A percentile compares a stretch with the other conserved stretches of the same genome.
Conservation (phyloP, 1,140 invertebrate species). For the Agrypnia vestita region DNA sequence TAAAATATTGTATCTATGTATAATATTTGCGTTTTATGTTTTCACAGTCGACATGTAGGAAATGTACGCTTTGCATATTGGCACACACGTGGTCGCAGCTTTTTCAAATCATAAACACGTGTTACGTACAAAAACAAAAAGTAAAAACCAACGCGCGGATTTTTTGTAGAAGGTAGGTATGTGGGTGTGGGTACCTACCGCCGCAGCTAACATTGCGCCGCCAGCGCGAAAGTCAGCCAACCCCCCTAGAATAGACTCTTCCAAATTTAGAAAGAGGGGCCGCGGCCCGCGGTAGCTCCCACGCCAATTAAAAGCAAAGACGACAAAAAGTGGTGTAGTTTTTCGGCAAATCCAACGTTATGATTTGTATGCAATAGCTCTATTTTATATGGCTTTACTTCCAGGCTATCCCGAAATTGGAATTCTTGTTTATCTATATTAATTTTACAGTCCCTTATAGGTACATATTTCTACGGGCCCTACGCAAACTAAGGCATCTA, state of each 20-base stretch:
- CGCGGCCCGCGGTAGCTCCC: neutral
- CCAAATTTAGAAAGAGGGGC: conserved; percentile 14
- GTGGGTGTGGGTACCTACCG: too few species aligned
- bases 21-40: too few species aligned
- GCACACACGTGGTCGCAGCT: neutral
- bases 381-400: too few species aligned
- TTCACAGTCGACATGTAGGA: too few species aligned
- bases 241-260: conserved; percentile 4
- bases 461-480: too few species aligned
- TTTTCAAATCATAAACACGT: neutral
- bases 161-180: conserved; percentile 13
- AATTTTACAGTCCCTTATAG: too few species aligned
- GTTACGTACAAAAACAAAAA: neutral
- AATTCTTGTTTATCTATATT: too few species aligned
- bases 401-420: too few species aligned
- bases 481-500: too few species aligned
- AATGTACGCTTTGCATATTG: neutral
- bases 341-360: neutral
- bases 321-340: conserved; percentile 22
- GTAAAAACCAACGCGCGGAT: conserved; percentile 8
- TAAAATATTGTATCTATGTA: too few species aligned
- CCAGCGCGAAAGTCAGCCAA: conserved; percentile 18
- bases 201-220: neutral
- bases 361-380: neutral
- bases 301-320: conserved; percentile 39